Evolutionary conservation across 2,113 vertebrate genomes (phyloP).

Genomic region (Lipophrys pholis): DNA sequence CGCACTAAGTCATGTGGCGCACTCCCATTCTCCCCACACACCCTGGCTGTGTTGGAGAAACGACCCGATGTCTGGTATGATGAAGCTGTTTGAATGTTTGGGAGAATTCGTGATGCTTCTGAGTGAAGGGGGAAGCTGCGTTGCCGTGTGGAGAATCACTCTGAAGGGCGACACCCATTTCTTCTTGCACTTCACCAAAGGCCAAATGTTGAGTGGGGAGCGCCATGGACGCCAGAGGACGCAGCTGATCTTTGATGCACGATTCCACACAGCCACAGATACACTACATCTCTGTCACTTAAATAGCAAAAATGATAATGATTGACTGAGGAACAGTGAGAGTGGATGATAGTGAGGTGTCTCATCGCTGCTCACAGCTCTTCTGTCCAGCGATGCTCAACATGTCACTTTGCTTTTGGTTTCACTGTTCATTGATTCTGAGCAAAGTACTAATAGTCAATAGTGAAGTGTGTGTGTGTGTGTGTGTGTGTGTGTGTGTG

Average conservation of each 20-base stretch:
- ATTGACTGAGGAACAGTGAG: conserved; percentile 19
- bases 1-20: too few species aligned
- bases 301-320: conserved; percentile 16
- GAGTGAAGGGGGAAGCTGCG: not conserved
- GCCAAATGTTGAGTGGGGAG: conserved; percentile 31
- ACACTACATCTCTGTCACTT: conserved; percentile 24
- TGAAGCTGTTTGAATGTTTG: not conserved
- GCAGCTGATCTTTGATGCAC: conserved; percentile 32
- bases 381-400: conserved; percentile 50
- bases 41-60: too few species aligned
- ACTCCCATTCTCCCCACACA: too few species aligned
- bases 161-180: too few species aligned
- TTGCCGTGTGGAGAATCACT: conserved; percentile 16
- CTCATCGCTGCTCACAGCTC: conserved; percentile 39
- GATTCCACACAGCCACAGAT: conserved; percentile 5
- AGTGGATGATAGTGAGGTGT: not conserved
- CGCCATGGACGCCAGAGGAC: conserved; percentile 16
- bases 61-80: too few species aligned
- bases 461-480: too few species aligned
- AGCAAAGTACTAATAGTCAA: too few species aligned
- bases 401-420: conserved; percentile 34
- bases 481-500: too few species aligned
- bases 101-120: not conserved
- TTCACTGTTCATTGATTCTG: conserved; percentile 45
- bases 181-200: conserved; percentile 17